A percentile compares a stretch with the other conserved stretches of the same genome.
Conservation (phyloP, 2,113 vertebrate genomes). For the Tringa solitaria region DNA sequence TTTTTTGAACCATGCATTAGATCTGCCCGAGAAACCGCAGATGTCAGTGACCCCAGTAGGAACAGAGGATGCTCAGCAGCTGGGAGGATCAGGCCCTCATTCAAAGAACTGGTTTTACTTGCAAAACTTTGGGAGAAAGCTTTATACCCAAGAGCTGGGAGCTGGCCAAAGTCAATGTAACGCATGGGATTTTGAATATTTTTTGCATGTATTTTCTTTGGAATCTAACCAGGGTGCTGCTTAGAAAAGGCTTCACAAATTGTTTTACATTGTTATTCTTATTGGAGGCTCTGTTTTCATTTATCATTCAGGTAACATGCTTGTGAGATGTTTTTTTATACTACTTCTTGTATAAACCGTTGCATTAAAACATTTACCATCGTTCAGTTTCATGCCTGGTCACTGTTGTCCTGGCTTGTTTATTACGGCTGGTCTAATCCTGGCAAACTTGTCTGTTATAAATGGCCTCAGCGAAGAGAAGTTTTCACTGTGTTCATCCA, state of each 20-base stretch:
- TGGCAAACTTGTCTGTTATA: neutral
- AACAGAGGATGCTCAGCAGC: neutral
- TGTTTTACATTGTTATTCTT: slow-evolving; percentile 60
- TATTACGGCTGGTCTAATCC: neutral
- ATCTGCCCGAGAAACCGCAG: neutral
- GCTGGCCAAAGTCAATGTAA: slow-evolving; percentile 60
- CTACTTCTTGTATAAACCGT: neutral
- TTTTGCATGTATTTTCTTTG: slow-evolving; percentile 69
- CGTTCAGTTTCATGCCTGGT: neutral
- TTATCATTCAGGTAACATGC: slow-evolving; percentile 48
- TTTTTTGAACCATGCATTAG: neutral
- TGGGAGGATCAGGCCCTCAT: slow-evolving; percentile 4
- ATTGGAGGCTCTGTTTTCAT: slow-evolving; percentile 35
- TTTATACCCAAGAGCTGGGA: slow-evolving; percentile 46
- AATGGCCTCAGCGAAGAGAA: neutral
- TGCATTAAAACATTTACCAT: neutral
- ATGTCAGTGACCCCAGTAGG: neutral
- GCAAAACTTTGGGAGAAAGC: slow-evolving; percentile 41
- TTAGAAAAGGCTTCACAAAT: slow-evolving; percentile 56
- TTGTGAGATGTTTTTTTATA: neutral
- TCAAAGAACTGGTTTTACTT: slow-evolving; percentile 52
- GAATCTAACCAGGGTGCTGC: slow-evolving; percentile 53
- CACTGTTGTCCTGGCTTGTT: neutral
- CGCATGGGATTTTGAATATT: slow-evolving; percentile 51
- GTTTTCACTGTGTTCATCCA: neutral